Percentiles rank a stretch among this genome's conserved stretches.
These are phyloP conservation scores for Silurus meridionalis DNA, from an alignment of 2,113 vertebrate species.

Conservation along the genomic window DNA sequence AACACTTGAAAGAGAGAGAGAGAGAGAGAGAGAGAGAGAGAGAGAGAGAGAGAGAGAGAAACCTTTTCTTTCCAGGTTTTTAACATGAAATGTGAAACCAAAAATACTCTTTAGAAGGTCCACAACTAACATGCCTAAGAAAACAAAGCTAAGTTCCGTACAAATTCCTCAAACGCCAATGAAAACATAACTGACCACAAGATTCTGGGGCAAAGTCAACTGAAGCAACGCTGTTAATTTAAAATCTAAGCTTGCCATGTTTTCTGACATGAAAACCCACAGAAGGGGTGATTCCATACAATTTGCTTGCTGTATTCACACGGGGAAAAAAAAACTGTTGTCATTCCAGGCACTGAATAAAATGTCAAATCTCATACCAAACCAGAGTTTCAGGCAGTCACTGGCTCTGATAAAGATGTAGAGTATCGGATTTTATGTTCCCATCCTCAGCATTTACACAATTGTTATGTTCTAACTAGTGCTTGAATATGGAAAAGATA, in stretches of 20 bases:
- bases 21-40: too few relatives aligned
- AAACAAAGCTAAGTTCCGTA: background rate
- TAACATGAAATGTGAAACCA: background rate
- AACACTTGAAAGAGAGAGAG: background rate
- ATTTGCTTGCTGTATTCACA: background rate
- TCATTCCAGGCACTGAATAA: background rate
- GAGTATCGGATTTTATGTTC: background rate
- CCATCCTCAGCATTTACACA: background rate
- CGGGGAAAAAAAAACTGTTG: background rate
- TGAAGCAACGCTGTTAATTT: background rate
- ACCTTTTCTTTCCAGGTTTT: background rate
- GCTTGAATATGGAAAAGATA: conserved; percentile 14
- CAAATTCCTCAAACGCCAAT: background rate
- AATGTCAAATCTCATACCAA: background rate
- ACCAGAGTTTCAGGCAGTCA: background rate
- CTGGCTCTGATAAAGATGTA: background rate
- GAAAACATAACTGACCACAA: background rate
- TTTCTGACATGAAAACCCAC: background rate
- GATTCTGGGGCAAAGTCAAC: background rate
- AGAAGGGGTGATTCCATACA: background rate
- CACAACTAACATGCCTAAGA: background rate
- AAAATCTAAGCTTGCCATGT: background rate
- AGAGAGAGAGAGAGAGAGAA: too few relatives aligned
- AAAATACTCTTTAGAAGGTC: background rate
- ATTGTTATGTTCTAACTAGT: background rate